Conservation (phyloP, 1,140 invertebrate genomes). For the Leptopilina clavipes region DNA sequence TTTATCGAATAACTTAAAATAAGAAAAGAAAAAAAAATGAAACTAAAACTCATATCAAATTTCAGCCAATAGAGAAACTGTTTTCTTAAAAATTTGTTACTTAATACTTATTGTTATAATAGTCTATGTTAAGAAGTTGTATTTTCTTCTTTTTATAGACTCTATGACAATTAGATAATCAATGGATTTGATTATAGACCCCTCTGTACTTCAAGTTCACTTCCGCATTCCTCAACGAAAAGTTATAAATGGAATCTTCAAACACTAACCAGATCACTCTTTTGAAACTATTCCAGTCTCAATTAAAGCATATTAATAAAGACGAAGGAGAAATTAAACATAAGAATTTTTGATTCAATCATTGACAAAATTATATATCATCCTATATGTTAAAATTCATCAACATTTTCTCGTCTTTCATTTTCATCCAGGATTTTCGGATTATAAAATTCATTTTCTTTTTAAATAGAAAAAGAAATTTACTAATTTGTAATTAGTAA, state of each 20-base stretch:
- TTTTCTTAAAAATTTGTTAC: no score
- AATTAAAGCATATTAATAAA: neutral
- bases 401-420: no score
- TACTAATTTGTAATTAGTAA: no score
- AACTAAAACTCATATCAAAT: no score
- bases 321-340: neutral
- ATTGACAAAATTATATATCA: no score
- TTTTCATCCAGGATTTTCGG: no score
- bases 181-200: neutral
- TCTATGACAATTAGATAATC: neutral
- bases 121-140: neutral
- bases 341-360: neutral
- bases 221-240: neutral
- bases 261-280: neutral
- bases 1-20: neutral
- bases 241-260: slow-evolving; percentile 10
- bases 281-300: neutral
- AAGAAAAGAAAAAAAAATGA: neutral
- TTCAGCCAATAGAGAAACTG: no score
- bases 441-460: no score
- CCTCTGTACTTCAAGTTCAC: neutral
- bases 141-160: neutral
- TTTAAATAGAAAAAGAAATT: no score
- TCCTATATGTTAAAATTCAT: no score
- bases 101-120: no score